Evolutionary conservation across 2,888 invertebrate genomes (phyloP), one percentile per base, ranked within the genome.

Genomic region (Lumbricus terrestris): DNA sequence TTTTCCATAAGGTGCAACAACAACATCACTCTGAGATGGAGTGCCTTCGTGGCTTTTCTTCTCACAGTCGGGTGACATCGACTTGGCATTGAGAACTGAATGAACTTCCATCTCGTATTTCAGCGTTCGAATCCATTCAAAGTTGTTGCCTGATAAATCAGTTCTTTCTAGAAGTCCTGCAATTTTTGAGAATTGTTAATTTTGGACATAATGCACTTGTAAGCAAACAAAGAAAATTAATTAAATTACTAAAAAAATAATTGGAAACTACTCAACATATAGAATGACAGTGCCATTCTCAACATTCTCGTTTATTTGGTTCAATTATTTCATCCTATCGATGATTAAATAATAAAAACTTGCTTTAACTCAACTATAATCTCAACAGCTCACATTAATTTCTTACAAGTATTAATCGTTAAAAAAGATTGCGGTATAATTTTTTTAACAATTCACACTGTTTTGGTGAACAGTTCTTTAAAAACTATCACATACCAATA

Each of bases 41-140:
- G 69, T 69, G n/a, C 69, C 69, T 69, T 69, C 29, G 69, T n/a
- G 69, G n/a, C 69, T 69, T 69, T 85, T 85, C 37, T 34, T 85
- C 5, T 85, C 85, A 35, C 35, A 35, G 37, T 85, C 85, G 15
- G 85, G 37, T 85, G 91, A 94, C 92, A 94, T 94, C 23, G 94
- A 94, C 92, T 94, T 94, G 29, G 94, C 94, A 18, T 93, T 91
- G 18, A 94, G 92, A 4, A 94, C 93, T 47, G 93, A 93, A 40
- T 93, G 92, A 89, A 94, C 93, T 90, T 94, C 94, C 93, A 94
- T 94, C 90, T 94, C 93, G 90, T 94, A 94, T 34, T 93, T 93
- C 90, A 95, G 91, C 47, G 93, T 92, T 34, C 92, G 93, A 90
- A 94, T 91, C 94, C 94, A 95, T 47, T 94, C 94, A 93, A 94